Evolutionary conservation across 2,797 vertebrate species (phyloP), one percentile per base, ranked within the genome.

Genomic region (Bradypus variegatus): DNA sequence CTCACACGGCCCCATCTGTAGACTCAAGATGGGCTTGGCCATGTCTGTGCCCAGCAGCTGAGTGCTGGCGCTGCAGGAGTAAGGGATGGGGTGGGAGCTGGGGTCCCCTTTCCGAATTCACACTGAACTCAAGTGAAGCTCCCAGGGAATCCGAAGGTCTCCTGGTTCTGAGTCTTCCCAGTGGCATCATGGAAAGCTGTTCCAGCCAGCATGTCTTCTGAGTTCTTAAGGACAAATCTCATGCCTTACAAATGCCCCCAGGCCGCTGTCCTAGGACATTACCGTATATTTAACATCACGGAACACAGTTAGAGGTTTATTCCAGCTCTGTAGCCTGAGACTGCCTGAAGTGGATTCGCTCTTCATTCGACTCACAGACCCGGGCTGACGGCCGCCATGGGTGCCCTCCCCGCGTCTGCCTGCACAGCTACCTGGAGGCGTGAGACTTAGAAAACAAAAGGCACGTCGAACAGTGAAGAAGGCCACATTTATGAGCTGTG

Each of bases 361-460:
- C 62, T 69, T 75, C 55, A 82, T 92, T 92, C 89, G 88, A 64
- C 58, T 14, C 65, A 53, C 55, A 55, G 19, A 55, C 55, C 16
- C 55, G 18, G 55, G 55, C 55, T 55, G 55, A 55, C 16, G 5
- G 55, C 55, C 19, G 55, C 19, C 5, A 19, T 55, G 55, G 55
- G 4, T 4, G 3, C 41, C 55, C 55, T 55, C 41, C 6, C 48
- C 8, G 12, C 38, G 41, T 45, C 41, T 45, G 41, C 41, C 41
- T 87, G 55, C n/a, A 36, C 70, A 3, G 78, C 27, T 77, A 81
- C 82, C 4, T 45, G 41, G 2, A 14, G 69, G 62, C 1, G 15
- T 41, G 85, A 81, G 31, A 29, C 58, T 87, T 50, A 45, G 29
- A 5, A 89, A 31, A 80, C 53, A 3, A 23, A 69, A 18, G 21